phyloP scores from a whole-genome alignment of 2,888 invertebrate genomes.

The Pristionchus mayeri region DNA sequence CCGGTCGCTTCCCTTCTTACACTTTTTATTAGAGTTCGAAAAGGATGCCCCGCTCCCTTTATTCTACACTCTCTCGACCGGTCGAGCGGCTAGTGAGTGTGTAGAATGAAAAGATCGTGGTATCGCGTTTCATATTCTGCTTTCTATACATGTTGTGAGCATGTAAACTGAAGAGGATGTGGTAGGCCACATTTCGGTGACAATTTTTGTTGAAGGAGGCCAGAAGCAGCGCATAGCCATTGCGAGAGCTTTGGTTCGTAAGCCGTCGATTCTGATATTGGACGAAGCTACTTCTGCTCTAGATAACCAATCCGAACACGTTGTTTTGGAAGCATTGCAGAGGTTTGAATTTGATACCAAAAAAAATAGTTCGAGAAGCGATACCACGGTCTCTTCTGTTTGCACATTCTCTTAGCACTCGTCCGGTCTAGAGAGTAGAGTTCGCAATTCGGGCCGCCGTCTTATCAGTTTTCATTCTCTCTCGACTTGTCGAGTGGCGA shows the following conservation, averaged over 20 bases:
- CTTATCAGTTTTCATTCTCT: too few species aligned
- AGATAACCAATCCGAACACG: neutral
- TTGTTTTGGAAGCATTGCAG: conserved; percentile 31
- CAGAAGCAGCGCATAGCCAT: too few species aligned
- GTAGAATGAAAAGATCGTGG: neutral
- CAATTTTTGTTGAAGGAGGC: neutral
- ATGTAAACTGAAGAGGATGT: neutral
- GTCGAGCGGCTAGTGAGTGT: too few species aligned
- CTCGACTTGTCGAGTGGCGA: too few species aligned
- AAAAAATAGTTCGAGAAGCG: too few species aligned
- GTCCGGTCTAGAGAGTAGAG: too few species aligned
- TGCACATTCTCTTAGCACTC: too few species aligned
- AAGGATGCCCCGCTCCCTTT: too few species aligned
- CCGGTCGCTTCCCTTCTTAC: too few species aligned
- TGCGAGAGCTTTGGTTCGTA: conserved; percentile 62
- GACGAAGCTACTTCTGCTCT: neutral
- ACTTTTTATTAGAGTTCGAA: too few species aligned
- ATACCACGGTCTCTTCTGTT: neutral
- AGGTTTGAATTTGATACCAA: neutral
- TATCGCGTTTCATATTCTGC: neutral
- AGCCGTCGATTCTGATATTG: neutral
- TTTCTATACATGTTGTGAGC: neutral
- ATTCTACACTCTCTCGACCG: too few species aligned
- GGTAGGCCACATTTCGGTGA: neutral
- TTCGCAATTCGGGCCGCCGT: too few species aligned